A percentile compares a stretch with the other conserved stretches of the same genome.
These are phyloP conservation scores for Epinephelus coioides DNA, from an alignment of 2,797 vertebrate species.

Conservation along the genomic window DNA sequence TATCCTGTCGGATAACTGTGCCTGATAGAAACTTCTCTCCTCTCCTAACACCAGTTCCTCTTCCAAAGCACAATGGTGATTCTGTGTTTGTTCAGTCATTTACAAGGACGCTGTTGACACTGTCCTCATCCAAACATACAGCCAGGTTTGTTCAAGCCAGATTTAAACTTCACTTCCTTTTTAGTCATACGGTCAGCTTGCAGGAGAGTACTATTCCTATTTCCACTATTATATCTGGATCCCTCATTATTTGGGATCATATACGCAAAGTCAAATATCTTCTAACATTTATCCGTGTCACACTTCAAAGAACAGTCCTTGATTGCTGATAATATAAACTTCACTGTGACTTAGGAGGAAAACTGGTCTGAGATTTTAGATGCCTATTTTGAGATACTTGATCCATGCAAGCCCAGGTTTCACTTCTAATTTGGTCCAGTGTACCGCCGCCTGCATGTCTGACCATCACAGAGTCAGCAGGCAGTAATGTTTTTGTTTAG, in stretches of 20 bases:
- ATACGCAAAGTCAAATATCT: not conserved
- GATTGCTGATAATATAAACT: slow-evolving; percentile 33
- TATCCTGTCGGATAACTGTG: slow-evolving; percentile 1
- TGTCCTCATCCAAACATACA: slow-evolving; percentile 5
- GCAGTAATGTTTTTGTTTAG: slow-evolving; percentile 48
- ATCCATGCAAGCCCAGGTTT: slow-evolving; percentile 61
- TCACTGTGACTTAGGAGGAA: slow-evolving; percentile 34
- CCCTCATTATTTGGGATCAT: not conserved
- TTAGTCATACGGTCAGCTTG: not conserved
- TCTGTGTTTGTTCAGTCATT: slow-evolving; percentile 6
- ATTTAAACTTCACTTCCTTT: slow-evolving; percentile 1
- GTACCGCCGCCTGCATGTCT: slow-evolving; percentile 50
- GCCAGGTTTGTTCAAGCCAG: not conserved
- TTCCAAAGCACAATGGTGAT: slow-evolving; percentile 10
- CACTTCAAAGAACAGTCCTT: slow-evolving; percentile 9
- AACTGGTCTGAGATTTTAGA: slow-evolving; percentile 47
- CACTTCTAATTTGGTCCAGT: slow-evolving; percentile 69
- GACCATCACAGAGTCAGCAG: slow-evolving; percentile 36
- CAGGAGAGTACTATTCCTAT: not conserved
- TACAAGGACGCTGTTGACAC: slow-evolving; percentile 7
- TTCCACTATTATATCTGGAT: not conserved
- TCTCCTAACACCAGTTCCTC: slow-evolving; percentile 17
- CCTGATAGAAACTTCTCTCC: slow-evolving; percentile 38
- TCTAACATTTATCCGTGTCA: not conserved
- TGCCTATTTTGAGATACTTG: slow-evolving; percentile 56